phyloP scores from a whole-genome alignment of 1,140 invertebrate species.

The Drosophila paulistorum region DNA sequence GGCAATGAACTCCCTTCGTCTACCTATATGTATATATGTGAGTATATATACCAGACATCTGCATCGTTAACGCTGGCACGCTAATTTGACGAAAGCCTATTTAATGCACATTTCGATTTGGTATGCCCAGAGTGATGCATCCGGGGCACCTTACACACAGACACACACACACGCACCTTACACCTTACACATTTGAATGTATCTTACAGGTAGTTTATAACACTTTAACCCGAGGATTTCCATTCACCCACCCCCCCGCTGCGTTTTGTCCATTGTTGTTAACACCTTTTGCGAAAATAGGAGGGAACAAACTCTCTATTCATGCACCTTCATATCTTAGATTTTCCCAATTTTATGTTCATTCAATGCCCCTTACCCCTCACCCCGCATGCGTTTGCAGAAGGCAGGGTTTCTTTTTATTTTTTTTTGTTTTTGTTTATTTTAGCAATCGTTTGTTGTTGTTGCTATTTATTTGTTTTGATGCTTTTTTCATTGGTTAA shows the following conservation, averaged over 20 bases:
- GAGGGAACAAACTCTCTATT: neutral
- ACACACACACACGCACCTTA: no score
- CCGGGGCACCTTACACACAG: neutral
- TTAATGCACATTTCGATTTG: slow-evolving; percentile 71
- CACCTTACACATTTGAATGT: slow-evolving; percentile 19
- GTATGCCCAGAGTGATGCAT: slow-evolving; percentile 34
- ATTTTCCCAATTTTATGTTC: slow-evolving; percentile 41
- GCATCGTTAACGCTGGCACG: slow-evolving; percentile 75
- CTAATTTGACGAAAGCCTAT: slow-evolving; percentile 80
- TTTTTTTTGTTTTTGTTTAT: slow-evolving; percentile 54
- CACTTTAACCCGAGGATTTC: slow-evolving; percentile 37
- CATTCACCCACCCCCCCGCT: slow-evolving; percentile 23
- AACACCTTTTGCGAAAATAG: slow-evolving; percentile 70
- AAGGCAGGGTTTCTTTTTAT: neutral
- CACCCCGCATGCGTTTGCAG: neutral
- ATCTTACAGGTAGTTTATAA: slow-evolving; percentile 76
- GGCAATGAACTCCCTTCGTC: slow-evolving; percentile 8
- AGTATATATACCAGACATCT: slow-evolving; percentile 27
- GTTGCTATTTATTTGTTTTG: slow-evolving; percentile 74
- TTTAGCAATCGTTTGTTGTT: slow-evolving; percentile 63
- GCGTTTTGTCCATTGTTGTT: slow-evolving; percentile 44
- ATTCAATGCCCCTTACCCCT: neutral
- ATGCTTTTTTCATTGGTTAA: slow-evolving; percentile 44
- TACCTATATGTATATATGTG: no score
- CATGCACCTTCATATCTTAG: neutral